Percentiles rank a stretch among this genome's conserved stretches.
Evolutionary conservation across 2,113 vertebrate genomes (phyloP).

Genomic region (Scopus umbretta): DNA sequence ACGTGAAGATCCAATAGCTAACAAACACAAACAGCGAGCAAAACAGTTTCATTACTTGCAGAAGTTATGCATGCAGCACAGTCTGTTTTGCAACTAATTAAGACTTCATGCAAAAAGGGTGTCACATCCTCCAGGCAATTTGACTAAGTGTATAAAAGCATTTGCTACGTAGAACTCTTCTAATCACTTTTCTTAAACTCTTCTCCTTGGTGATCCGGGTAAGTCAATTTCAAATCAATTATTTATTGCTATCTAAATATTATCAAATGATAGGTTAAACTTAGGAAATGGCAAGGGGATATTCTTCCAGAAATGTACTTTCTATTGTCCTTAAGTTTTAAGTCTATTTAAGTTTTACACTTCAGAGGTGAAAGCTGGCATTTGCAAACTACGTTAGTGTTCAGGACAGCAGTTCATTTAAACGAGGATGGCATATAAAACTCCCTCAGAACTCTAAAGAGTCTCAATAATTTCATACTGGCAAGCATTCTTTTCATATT

Average conservation of each 20-base stretch:
- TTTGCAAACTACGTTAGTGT: not conserved
- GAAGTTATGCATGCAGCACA: constrained; percentile 57
- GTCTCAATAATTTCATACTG: not conserved
- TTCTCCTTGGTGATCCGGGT: constrained; percentile 40
- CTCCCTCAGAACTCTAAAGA: not conserved
- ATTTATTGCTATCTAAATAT: not conserved
- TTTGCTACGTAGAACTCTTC: constrained; percentile 16
- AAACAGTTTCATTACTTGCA: constrained; percentile 60
- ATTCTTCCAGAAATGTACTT: not conserved
- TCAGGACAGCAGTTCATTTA: not conserved
- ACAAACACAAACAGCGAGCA: constrained; percentile 39
- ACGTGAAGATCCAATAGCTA: not conserved
- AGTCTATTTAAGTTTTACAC: not conserved
- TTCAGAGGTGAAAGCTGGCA: not conserved
- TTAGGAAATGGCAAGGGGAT: not conserved
- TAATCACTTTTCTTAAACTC: constrained; percentile 44
- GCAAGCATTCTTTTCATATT: not conserved
- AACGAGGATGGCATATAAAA: not conserved
- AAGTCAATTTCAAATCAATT: constrained; percentile 42
- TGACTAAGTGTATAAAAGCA: constrained; percentile 54
- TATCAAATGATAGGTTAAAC: not conserved
- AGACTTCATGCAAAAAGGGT: constrained; percentile 54
- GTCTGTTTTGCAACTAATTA: constrained; percentile 68
- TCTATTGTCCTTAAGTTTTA: not conserved
- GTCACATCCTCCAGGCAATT: constrained; percentile 60